These are phyloP conservation scores for Pyrocephalus nanus DNA, from an alignment of 2,797 vertebrate species.

Conservation along the genomic window DNA sequence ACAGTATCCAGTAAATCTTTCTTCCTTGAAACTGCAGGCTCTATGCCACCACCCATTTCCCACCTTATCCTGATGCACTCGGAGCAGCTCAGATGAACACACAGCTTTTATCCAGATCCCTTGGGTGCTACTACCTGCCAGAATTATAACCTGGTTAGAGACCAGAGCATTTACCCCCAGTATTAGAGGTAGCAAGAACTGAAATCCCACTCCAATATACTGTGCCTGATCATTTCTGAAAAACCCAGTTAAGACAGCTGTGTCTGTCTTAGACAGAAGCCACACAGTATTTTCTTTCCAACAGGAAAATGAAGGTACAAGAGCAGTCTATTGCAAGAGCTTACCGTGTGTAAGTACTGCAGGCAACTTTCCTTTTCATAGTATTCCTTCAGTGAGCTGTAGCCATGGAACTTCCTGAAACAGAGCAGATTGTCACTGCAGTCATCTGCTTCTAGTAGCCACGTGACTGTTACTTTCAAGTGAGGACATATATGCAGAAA, in stretches of 20 bases:
- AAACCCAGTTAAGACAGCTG: not conserved
- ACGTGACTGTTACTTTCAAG: not conserved
- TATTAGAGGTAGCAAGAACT: not conserved
- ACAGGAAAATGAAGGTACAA: not conserved
- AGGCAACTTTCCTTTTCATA: slow-evolving; percentile 98
- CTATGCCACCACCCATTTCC: not conserved
- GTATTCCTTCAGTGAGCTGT: slow-evolving; percentile 93
- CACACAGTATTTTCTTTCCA: not conserved
- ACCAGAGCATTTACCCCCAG: not conserved
- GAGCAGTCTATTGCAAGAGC: slow-evolving; percentile 12
- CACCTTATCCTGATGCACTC: not conserved
- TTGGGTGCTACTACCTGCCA: not conserved
- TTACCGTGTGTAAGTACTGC: slow-evolving; percentile 94
- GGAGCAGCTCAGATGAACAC: not conserved
- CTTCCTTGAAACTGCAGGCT: not conserved
- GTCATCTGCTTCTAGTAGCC: not conserved
- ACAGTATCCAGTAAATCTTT: not conserved
- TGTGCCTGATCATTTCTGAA: not conserved
- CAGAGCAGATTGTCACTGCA: not conserved
- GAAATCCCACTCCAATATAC: not conserved
- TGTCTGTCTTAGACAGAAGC: not conserved
- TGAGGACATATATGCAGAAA: not conserved
- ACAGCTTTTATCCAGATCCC: not conserved
- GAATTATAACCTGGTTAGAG: not conserved
- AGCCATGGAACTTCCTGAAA: slow-evolving; percentile 94